Percentiles rank a stretch among this genome's conserved stretches.
Conservation (phyloP, 2,113 vertebrate genomes). For the Mionectes macconnelli region DNA sequence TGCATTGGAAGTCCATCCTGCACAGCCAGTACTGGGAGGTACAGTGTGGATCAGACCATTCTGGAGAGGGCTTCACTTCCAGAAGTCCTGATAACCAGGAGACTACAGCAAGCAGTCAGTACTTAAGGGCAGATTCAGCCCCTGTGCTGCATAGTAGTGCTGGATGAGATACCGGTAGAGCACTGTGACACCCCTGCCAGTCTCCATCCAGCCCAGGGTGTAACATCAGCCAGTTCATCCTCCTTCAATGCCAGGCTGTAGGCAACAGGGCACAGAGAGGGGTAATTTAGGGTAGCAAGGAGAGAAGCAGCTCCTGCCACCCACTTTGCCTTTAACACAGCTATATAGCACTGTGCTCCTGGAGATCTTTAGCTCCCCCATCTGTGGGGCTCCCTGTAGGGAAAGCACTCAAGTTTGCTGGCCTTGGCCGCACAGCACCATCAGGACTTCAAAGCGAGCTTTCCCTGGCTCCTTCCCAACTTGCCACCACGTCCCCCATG, state of each 20-base stretch:
- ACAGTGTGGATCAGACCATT: not conserved
- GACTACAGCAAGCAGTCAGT: not conserved
- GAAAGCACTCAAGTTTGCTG: not conserved
- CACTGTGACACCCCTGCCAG: not conserved
- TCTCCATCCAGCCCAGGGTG: not conserved
- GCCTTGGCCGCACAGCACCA: not conserved
- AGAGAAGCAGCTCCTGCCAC: not conserved
- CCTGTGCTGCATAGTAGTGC: not conserved
- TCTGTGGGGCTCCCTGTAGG: not conserved
- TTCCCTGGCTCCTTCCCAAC: not conserved
- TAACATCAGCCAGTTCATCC: not conserved
- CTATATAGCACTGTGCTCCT: not conserved
- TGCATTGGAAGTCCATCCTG: not conserved
- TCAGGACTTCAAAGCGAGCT: not conserved
- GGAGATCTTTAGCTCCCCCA: not conserved
- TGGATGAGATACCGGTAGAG: not conserved
- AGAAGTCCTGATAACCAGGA: not conserved
- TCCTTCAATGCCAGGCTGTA: not conserved
- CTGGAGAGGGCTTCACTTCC: not conserved
- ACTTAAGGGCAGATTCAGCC: not conserved
- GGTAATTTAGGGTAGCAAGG: not conserved
- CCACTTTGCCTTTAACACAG: not conserved
- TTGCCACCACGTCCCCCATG: not conserved
- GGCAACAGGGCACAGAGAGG: not conserved
- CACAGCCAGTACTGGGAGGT: not conserved